Percentiles rank a stretch among this genome's conserved stretches.
Conservation (phyloP, 2,113 vertebrate species). For the Scophthalmus maximus region DNA sequence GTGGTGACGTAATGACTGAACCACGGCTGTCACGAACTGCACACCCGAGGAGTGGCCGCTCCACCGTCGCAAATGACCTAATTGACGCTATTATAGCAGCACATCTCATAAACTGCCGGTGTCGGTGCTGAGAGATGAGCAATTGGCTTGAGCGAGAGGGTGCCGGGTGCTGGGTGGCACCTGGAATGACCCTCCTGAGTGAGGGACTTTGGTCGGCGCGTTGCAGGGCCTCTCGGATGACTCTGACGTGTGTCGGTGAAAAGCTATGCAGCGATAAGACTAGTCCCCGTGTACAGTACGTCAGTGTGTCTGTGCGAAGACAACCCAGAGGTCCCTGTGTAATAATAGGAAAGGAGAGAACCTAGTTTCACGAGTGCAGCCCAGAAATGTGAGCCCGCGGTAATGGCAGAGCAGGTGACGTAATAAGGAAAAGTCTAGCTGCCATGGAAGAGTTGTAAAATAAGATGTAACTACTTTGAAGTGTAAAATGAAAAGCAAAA, state of each 20-base stretch:
- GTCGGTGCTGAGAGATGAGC: too few species aligned
- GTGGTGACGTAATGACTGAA: constrained; percentile 16
- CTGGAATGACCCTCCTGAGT: constrained; percentile 29
- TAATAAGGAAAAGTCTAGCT: neutral
- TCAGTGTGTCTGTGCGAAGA: neutral
- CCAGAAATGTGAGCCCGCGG: neutral
- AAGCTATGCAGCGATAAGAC: constrained; percentile 1
- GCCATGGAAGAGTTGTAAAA: neutral
- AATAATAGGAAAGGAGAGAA: constrained; percentile 8
- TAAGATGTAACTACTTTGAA: too few species aligned
- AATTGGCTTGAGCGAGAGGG: too few species aligned
- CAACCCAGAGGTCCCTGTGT: neutral
- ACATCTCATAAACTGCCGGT: constrained; percentile 8
- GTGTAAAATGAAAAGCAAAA: too few species aligned
- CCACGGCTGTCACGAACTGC: constrained; percentile 8
- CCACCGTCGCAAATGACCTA: neutral
- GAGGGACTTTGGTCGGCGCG: constrained; percentile 21
- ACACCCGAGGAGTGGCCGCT: neutral
- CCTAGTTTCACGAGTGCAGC: neutral
- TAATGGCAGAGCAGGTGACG: neutral
- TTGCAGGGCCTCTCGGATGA: constrained; percentile 28
- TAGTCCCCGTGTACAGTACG: neutral
- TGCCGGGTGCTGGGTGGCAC: too few species aligned
- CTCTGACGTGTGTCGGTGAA: constrained; percentile 24
- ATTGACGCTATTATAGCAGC: neutral